These are phyloP conservation scores for Danaus chrysippus DNA, from an alignment of 2,888 invertebrate species.

Conservation along the genomic window DNA sequence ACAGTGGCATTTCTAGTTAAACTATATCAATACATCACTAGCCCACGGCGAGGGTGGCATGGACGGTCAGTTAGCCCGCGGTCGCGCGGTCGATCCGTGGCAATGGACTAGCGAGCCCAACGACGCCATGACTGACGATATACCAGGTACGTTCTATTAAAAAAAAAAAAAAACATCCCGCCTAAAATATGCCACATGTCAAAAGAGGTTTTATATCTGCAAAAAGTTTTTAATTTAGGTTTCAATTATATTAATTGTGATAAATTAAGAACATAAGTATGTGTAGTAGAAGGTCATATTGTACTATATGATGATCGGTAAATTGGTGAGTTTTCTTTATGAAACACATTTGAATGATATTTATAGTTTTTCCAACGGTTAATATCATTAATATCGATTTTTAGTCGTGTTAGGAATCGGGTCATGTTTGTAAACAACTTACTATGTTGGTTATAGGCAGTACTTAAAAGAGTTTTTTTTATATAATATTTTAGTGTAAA, in stretches of 20 bases:
- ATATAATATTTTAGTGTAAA: not conserved
- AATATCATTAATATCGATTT: slow-evolving; percentile 20
- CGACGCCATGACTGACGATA: slow-evolving; percentile 63
- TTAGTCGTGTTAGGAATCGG: slow-evolving; percentile 14
- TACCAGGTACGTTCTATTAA: slow-evolving; percentile 59
- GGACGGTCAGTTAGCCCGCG: slow-evolving; percentile 71
- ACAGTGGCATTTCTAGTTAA: slow-evolving; percentile 38
- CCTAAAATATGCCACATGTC: not conserved
- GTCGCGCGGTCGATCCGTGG: slow-evolving; percentile 52
- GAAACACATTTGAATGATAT: slow-evolving; percentile 13
- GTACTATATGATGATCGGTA: too few species aligned
- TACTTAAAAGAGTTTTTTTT: not conserved
- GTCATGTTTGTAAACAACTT: slow-evolving; percentile 23
- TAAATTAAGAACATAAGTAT: not conserved
- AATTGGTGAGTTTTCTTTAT: not conserved
- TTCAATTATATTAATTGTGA: not conserved
- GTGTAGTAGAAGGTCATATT: not conserved
- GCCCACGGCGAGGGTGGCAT: slow-evolving; percentile 46
- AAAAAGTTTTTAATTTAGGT: too few species aligned
- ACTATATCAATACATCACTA: slow-evolving; percentile 35
- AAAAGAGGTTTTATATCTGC: not conserved
- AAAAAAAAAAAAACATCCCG: slow-evolving; percentile 12
- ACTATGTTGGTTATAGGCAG: not conserved
- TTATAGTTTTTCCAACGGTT: slow-evolving; percentile 14
- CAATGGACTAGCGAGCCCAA: slow-evolving; percentile 42